A percentile compares a stretch with the other conserved stretches of the same genome.
Conservation (phyloP, 2,888 invertebrate species). For the Pyrgus malvae region DNA sequence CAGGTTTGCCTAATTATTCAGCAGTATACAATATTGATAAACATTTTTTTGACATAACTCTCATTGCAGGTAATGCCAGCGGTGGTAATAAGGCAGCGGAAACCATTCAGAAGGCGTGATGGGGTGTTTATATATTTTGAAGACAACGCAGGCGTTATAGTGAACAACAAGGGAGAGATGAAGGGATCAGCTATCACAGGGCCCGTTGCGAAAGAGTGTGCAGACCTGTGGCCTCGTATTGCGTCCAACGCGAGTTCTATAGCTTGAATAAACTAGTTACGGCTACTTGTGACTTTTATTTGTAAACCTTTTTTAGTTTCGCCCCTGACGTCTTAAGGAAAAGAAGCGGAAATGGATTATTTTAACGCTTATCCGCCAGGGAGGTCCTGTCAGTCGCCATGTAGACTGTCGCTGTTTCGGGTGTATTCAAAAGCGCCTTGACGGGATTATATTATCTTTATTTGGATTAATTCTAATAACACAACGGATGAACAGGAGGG, state of each 20-base stretch:
- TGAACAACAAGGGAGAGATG: slow-evolving; percentile 99
- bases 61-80: slow-evolving; percentile 95
- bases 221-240: slow-evolving; percentile 99
- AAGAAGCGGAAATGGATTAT: too few relatives aligned
- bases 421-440: too few relatives aligned
- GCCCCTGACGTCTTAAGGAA: too few relatives aligned
- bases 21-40: too few relatives aligned
- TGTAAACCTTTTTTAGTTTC: too few relatives aligned
- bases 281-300: slow-evolving; percentile 37
- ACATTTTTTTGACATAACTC: not conserved
- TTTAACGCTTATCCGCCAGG: too few relatives aligned
- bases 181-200: slow-evolving; percentile 99
- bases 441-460: too few relatives aligned
- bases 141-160: slow-evolving; percentile 99
- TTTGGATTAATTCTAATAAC: too few relatives aligned
- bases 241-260: slow-evolving; percentile 99
- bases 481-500: too few relatives aligned
- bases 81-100: slow-evolving; percentile 98
- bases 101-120: slow-evolving; percentile 99
- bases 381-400: too few relatives aligned
- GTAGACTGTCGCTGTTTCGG: too few relatives aligned
- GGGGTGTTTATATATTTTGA: slow-evolving; percentile 99
- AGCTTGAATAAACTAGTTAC: slow-evolving; percentile 83
- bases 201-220: slow-evolving; percentile 99
- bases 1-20: too few relatives aligned